Percentiles rank a stretch among this genome's conserved stretches.
phyloP scores from a whole-genome alignment of 2,888 invertebrate genomes.

The Phasia obesa region DNA sequence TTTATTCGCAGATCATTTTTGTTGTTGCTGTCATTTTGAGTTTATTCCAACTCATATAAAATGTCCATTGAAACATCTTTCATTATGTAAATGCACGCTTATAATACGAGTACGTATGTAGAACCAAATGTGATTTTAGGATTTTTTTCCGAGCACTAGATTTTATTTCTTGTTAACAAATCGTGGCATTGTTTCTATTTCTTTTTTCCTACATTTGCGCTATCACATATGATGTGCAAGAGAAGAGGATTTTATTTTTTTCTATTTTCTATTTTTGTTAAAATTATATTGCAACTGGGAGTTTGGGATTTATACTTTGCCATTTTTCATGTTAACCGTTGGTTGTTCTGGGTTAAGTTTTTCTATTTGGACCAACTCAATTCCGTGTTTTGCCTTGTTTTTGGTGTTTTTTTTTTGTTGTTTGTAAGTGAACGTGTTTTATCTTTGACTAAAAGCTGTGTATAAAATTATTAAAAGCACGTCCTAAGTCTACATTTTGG shows the following conservation, averaged over 20 bases:
- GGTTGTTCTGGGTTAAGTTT: constrained; percentile 58
- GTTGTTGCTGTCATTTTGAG: constrained; percentile 69
- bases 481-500: constrained; percentile 76
- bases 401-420: too few species aligned
- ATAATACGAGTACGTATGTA: constrained; percentile 75
- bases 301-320: constrained; percentile 70
- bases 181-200: constrained; percentile 67
- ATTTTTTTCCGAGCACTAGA: constrained; percentile 61
- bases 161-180: constrained; percentile 71
- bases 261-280: constrained; percentile 59
- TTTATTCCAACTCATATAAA: constrained; percentile 63
- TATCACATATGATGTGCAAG: constrained; percentile 34
- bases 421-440: constrained; percentile 76
- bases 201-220: constrained; percentile 30
- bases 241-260: constrained; percentile 28
- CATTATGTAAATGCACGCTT: constrained; percentile 81
- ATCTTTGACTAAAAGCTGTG: constrained; percentile 74
- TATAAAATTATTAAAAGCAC: constrained; percentile 80
- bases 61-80: constrained; percentile 79
- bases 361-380: constrained; percentile 43
- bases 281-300: constrained; percentile 73
- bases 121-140: constrained; percentile 69
- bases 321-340: constrained; percentile 68
- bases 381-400: constrained; percentile 49
- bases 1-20: constrained; percentile 39